These are phyloP conservation scores for Apeltes quadracus DNA, from an alignment of 2,113 vertebrate species.

Conservation along the genomic window DNA sequence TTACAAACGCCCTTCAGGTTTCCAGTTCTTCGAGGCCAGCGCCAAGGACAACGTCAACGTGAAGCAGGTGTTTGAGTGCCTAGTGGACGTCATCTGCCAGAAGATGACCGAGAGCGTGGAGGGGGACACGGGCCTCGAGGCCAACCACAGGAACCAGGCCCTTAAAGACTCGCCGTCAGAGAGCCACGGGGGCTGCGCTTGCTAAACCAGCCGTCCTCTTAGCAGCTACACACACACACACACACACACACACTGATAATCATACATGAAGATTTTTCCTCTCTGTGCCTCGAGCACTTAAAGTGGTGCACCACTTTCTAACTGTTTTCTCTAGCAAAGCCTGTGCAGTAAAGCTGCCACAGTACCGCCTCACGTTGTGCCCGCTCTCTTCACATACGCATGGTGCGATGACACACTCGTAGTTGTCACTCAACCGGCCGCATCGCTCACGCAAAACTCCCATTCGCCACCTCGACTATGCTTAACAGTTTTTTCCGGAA, in stretches of 20 bases:
- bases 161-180: slow-evolving; percentile 76
- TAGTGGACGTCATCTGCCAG: slow-evolving; percentile 92
- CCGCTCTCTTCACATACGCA: not conserved
- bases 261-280: slow-evolving; percentile 25
- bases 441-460: not conserved
- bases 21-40: slow-evolving; percentile 93
- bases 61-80: slow-evolving; percentile 90
- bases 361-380: too few species aligned
- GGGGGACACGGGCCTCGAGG: slow-evolving; percentile 62
- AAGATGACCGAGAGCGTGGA: slow-evolving; percentile 92
- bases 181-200: slow-evolving; percentile 81
- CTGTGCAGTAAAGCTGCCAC: too few species aligned
- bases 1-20: slow-evolving; percentile 74
- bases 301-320: not conserved
- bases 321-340: slow-evolving; percentile 3
- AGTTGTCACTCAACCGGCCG: slow-evolving; percentile 4
- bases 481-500: slow-evolving; percentile 13
- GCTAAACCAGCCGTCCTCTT: slow-evolving; percentile 65
- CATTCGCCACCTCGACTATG: not conserved
- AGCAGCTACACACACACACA: slow-evolving; percentile 3
- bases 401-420: slow-evolving; percentile 15
- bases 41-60: slow-evolving; percentile 93
- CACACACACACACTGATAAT: slow-evolving; percentile 13
- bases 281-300: slow-evolving; percentile 44
- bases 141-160: slow-evolving; percentile 77